These are phyloP conservation scores for Zophobas morio DNA, from an alignment of 1,140 invertebrate genomes.

Conservation along the genomic window DNA sequence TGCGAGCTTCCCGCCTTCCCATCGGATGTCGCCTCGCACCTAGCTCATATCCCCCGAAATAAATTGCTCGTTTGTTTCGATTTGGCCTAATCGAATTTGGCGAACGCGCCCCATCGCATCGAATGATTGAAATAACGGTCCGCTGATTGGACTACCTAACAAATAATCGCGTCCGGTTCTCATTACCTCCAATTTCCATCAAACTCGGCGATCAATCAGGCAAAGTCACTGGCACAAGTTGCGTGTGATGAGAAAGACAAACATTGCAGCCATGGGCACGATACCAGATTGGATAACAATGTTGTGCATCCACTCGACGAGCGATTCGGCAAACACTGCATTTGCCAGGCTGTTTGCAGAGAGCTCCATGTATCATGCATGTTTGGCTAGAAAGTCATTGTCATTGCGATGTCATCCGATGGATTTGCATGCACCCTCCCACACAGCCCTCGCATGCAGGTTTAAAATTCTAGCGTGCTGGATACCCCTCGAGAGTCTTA, in stretches of 20 bases:
- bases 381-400: constrained; percentile 25
- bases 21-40: background rate
- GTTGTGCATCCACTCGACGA: constrained; percentile 40
- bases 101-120: constrained; percentile 22
- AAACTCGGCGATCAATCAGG: constrained; percentile 26
- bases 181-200: constrained; percentile 27
- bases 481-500: no score
- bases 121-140: constrained; percentile 35
- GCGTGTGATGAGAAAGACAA: constrained; percentile 37
- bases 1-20: no score
- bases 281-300: constrained; percentile 43
- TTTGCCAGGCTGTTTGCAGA: constrained; percentile 38
- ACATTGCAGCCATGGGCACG: constrained; percentile 30
- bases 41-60: background rate
- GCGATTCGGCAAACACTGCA: constrained; percentile 31
- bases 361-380: constrained; percentile 39
- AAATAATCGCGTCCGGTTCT: constrained; percentile 39
- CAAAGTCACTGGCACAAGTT: constrained; percentile 30
- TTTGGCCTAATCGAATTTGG: constrained; percentile 31
- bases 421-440: constrained; percentile 19
- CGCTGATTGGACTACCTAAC: constrained; percentile 23
- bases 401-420: constrained; percentile 19
- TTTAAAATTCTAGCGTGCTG: constrained; percentile 1
- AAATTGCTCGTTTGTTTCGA: constrained; percentile 32
- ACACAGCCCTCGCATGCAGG: background rate